Evolutionary conservation across 2,113 vertebrate species (phyloP).

Genomic region (Sander lucioperca): DNA sequence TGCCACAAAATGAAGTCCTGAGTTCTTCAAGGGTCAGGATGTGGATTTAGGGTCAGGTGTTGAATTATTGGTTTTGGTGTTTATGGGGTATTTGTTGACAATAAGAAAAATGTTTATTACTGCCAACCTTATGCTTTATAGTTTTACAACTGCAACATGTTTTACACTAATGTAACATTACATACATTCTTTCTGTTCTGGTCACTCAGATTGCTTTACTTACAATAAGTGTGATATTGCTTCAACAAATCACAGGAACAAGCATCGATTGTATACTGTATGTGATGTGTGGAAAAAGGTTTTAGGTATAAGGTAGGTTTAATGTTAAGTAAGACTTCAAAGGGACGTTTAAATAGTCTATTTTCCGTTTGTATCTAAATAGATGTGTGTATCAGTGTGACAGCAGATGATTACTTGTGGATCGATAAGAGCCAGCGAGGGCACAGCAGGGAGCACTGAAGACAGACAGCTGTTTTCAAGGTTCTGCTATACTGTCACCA

Average conservation of each 20-base stretch:
- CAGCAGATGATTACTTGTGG: constrained; percentile 40
- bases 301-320: background rate
- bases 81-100: background rate
- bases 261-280: background rate
- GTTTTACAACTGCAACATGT: too few species aligned
- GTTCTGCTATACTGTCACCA: background rate
- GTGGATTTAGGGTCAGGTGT: background rate
- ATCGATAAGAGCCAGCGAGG: constrained; percentile 45
- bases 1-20: background rate
- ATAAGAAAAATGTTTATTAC: background rate
- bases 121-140: background rate
- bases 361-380: background rate
- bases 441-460: constrained; percentile 37
- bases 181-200: background rate
- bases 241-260: background rate
- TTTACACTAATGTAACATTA: too few species aligned
- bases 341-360: background rate
- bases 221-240: background rate
- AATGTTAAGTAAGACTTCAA: background rate
- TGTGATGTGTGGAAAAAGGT: background rate
- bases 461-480: constrained; percentile 49
- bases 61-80: too few species aligned
- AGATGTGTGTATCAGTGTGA: constrained; percentile 23
- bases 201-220: background rate
- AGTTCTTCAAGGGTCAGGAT: background rate